Evolutionary conservation across 2,797 vertebrate genomes (phyloP).

Genomic region (Eremophila alpestris): DNA sequence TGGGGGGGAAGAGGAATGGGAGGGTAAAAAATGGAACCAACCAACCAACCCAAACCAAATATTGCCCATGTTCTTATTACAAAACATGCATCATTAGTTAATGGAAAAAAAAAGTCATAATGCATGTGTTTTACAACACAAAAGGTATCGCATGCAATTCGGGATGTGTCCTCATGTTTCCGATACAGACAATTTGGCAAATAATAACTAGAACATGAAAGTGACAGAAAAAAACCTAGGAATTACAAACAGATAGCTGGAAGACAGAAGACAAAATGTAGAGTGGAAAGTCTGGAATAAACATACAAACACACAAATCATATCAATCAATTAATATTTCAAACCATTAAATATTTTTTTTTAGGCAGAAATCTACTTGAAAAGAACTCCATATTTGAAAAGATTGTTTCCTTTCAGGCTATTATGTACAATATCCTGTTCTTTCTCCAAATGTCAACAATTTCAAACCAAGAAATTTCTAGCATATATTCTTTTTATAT

Average conservation of each 20-base stretch:
- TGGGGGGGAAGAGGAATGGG: rapidly evolving
- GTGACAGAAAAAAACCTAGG: not conserved
- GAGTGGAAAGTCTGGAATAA: not conserved
- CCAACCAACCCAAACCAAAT: not conserved
- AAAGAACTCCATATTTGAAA: not conserved
- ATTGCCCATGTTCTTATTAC: not conserved
- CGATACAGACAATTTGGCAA: not conserved
- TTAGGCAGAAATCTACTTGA: not conserved
- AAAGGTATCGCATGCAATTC: not conserved
- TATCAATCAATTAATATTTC: not conserved
- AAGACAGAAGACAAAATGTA: not conserved
- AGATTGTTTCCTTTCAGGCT: not conserved
- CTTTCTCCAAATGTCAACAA: not conserved
- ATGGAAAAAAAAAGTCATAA: not conserved
- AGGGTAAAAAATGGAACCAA: not conserved
- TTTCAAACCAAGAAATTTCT: not conserved
- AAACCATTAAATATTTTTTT: not conserved
- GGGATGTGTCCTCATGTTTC: not conserved
- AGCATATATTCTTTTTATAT: not conserved
- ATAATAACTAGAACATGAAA: not conserved
- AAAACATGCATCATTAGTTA: not conserved
- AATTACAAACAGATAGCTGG: not conserved
- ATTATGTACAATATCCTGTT: not conserved
- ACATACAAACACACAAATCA: not conserved
- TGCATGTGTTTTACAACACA: not conserved